Percentiles rank a stretch among this genome's conserved stretches.
These are phyloP conservation scores for Apis cerana DNA, from an alignment of 1,140 invertebrate species.

Conservation along the genomic window DNA sequence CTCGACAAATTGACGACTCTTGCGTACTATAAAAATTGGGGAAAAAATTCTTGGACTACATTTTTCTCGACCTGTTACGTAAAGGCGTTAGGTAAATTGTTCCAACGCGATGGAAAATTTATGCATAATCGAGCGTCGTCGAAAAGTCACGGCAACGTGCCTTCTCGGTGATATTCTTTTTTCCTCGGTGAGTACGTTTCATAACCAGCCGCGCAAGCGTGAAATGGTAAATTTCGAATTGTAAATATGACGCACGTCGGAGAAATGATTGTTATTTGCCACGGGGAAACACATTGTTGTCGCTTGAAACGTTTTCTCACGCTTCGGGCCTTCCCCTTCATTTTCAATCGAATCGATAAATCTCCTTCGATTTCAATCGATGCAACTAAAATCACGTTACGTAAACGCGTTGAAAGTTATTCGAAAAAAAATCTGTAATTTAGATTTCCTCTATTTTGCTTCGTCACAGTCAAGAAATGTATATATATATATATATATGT, in stretches of 20 bases:
- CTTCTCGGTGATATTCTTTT: not conserved
- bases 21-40: not conserved
- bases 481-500: not conserved
- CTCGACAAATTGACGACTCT: not conserved
- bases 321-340: not conserved
- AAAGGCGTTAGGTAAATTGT: not conserved
- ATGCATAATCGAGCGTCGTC: slow-evolving; percentile 19
- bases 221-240: not conserved
- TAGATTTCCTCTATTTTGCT: not conserved
- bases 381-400: not conserved
- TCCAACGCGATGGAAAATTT: not conserved
- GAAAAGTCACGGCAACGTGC: not conserved
- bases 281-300: not conserved
- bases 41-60: not conserved
- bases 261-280: slow-evolving; percentile 1
- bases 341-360: not conserved
- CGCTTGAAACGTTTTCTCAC: not conserved
- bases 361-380: not conserved
- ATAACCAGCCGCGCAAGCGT: slow-evolving; percentile 2
- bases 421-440: not conserved
- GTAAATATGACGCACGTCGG: not conserved
- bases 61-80: not conserved
- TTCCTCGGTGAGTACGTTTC: not conserved
- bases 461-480: not conserved
- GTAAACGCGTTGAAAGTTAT: not conserved